Percentiles rank a stretch among this genome's conserved stretches.
Conservation (phyloP, 1,140 invertebrate species). For the Apis dorsata region DNA sequence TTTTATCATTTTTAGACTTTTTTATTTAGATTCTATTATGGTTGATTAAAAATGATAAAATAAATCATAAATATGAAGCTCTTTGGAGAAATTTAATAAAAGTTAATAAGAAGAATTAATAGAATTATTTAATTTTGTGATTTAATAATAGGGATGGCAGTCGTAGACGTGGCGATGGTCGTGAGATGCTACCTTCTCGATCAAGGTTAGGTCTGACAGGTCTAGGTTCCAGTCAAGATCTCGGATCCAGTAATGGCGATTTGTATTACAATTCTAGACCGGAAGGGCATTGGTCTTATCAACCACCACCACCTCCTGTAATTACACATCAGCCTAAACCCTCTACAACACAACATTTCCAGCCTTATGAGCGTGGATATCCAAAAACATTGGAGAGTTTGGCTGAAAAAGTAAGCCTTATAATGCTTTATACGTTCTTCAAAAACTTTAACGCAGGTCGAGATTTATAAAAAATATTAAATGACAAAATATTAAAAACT, state of each 20-base stretch:
- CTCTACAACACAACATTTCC: slow-evolving; percentile 88
- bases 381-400: slow-evolving; percentile 95
- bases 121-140: not conserved
- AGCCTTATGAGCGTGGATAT: slow-evolving; percentile 88
- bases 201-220: slow-evolving; percentile 86
- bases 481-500: too few relatives aligned
- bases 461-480: slow-evolving; percentile 21
- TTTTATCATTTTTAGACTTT: not conserved
- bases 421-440: slow-evolving; percentile 8
- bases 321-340: slow-evolving; percentile 93
- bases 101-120: not conserved
- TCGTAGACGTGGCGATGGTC: slow-evolving; percentile 83
- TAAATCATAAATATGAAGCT: too few relatives aligned
- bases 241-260: slow-evolving; percentile 85
- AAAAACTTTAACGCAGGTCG: slow-evolving; percentile 38
- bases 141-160: slow-evolving; percentile 73
- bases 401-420: slow-evolving; percentile 87
- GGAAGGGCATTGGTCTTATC: slow-evolving; percentile 81
- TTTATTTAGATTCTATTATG: not conserved
- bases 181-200: slow-evolving; percentile 87
- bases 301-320: slow-evolving; percentile 89
- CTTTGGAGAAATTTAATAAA: not conserved
- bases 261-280: slow-evolving; percentile 90
- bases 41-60: not conserved
- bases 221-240: slow-evolving; percentile 80